phyloP scores from a whole-genome alignment of 92 coral and sea anemone species.

The Siderastrea radians region DNA sequence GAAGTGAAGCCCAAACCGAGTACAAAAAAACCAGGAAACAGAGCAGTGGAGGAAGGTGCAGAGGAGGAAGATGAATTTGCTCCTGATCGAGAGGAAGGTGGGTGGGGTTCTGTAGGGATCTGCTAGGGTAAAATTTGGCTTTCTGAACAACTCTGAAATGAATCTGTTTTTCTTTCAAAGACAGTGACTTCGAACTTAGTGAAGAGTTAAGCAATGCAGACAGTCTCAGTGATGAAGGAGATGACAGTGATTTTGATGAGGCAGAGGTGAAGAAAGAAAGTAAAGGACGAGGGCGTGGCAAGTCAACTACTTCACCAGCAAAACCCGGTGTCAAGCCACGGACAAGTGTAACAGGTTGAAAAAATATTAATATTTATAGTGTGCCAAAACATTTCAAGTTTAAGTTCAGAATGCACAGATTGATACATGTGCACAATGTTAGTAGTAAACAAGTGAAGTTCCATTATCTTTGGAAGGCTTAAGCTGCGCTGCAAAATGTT shows the following conservation, averaged over 20 bases:
- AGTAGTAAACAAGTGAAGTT: too few relatives aligned
- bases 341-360: conserved; percentile 83
- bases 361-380: neutral
- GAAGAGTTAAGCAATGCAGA: conserved; percentile 77
- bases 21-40: conserved; percentile 20
- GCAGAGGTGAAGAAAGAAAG: conserved; percentile 39
- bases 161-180: conserved; percentile 33
- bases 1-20: conserved; percentile 22
- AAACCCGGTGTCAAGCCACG: conserved; percentile 82
- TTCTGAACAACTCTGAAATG: too few relatives aligned
- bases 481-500: too few relatives aligned
- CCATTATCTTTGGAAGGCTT: too few relatives aligned
- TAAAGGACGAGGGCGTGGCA: conserved; percentile 53
- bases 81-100: conserved; percentile 7
- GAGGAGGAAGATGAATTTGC: conserved; percentile 13
- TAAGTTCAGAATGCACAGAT: too few relatives aligned
- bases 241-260: conserved; percentile 78
- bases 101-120: neutral
- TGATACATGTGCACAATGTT: too few relatives aligned
- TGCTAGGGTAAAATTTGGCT: too few relatives aligned
- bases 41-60: conserved; percentile 1
- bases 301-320: conserved; percentile 52
- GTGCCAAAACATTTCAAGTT: too few relatives aligned
- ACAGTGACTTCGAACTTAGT: conserved; percentile 81
- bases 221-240: conserved; percentile 53